These are phyloP conservation scores for Hypotaenidia okinawae DNA, from an alignment of 2,797 vertebrate species.

Conservation along the genomic window DNA sequence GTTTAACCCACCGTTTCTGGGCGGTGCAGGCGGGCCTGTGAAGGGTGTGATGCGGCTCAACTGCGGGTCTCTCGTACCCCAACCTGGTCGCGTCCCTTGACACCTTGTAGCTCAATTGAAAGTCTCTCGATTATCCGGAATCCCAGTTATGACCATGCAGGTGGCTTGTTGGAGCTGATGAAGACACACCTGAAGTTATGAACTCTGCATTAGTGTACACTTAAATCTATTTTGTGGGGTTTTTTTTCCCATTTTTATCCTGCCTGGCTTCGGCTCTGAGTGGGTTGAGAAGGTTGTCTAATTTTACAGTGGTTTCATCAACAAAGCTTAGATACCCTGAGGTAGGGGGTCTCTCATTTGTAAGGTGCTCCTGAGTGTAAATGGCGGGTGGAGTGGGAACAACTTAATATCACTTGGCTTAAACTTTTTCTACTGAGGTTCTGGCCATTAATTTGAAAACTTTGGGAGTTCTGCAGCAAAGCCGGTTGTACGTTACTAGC, in stretches of 20 bases:
- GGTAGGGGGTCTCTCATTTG: not conserved
- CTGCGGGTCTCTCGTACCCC: not conserved
- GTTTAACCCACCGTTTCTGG: rapidly evolving
- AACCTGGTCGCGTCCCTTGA: not conserved
- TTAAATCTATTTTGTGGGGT: not conserved
- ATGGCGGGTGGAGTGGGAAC: not conserved
- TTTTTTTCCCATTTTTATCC: not conserved
- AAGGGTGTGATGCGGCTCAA: not conserved
- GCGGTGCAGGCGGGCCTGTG: not conserved
- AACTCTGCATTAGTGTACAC: rapidly evolving
- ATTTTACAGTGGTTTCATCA: not conserved
- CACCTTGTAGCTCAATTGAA: not conserved
- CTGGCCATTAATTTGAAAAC: not conserved
- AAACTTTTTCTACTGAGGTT: not conserved
- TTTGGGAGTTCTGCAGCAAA: not conserved
- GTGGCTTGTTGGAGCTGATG: not conserved
- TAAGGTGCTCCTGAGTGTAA: not conserved
- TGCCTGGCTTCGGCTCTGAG: not conserved
- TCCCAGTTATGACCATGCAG: not conserved
- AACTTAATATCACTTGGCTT: not conserved
- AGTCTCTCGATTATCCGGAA: not conserved
- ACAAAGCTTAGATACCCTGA: not conserved
- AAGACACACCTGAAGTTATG: not conserved
- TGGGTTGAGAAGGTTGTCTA: not conserved
- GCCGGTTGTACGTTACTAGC: rapidly evolving